Conservation (phyloP, 2,113 vertebrate species). For the Rhinoderma darwinii region DNA sequence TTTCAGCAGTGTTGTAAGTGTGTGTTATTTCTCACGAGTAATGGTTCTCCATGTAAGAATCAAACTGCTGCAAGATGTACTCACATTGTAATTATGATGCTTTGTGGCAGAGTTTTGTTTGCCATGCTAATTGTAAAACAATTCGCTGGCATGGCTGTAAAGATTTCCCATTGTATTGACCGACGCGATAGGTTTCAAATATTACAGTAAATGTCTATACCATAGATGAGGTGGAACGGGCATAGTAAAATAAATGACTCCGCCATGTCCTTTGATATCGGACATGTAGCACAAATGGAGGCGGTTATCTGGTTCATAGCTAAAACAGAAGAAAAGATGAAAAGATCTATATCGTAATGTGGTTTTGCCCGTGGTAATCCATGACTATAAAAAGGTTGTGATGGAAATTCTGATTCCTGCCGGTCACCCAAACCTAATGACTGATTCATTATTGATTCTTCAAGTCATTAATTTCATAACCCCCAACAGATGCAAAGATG, state of each 20-base stretch:
- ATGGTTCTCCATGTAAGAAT: conserved; percentile 64
- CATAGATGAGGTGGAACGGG: background rate
- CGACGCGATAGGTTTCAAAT: background rate
- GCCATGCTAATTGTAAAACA: conserved; percentile 64
- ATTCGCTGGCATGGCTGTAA: conserved; percentile 58
- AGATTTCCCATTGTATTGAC: background rate
- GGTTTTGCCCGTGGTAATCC: background rate
- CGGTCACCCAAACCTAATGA: no score
- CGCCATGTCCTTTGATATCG: background rate
- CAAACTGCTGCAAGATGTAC: conserved; percentile 66
- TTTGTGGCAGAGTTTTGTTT: conserved; percentile 67
- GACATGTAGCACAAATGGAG: background rate
- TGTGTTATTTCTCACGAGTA: conserved; percentile 64
- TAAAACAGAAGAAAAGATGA: background rate
- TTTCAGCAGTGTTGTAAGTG: conserved; percentile 61
- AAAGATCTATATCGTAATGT: background rate
- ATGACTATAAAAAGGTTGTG: background rate
- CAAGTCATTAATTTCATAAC: no score
- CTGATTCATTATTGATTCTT: no score
- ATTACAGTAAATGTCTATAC: background rate
- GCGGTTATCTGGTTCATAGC: background rate
- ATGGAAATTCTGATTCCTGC: no score
- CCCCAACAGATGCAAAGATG: no score
- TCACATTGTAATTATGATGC: conserved; percentile 66
- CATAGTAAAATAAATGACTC: background rate